Percentiles rank a stretch among this genome's conserved stretches.
These are phyloP conservation scores for Ellobium chinense DNA, from an alignment of 2,888 invertebrate genomes.

Conservation along the genomic window DNA sequence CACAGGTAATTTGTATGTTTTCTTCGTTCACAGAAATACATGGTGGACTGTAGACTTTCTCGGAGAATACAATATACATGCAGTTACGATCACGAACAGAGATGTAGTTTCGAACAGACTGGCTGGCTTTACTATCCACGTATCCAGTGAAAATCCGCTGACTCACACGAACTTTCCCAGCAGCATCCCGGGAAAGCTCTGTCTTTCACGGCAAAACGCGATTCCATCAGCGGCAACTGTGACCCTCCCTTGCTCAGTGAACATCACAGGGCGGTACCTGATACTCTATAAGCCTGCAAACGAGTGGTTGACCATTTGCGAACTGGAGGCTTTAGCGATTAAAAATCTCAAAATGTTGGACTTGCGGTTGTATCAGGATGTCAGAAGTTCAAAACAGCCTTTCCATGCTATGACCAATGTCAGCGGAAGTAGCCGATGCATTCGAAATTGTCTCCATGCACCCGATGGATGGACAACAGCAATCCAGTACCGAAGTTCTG, in stretches of 20 bases:
- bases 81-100: constrained; percentile 1
- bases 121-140: background rate
- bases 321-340: no score
- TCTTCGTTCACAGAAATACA: background rate
- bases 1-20: no score
- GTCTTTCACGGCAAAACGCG: background rate
- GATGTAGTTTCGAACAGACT: background rate
- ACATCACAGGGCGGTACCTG: background rate
- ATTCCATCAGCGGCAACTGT: background rate
- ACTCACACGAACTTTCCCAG: background rate
- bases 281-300: background rate
- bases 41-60: constrained; percentile 13
- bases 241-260: background rate
- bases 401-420: no score
- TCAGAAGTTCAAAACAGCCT: no score
- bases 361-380: no score
- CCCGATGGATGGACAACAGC: no score
- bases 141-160: background rate
- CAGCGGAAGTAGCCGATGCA: no score
- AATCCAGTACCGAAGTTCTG: no score
- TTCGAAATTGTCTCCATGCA: no score
- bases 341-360: no score
- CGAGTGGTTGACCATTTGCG: background rate
- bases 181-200: background rate
- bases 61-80: background rate